Conservation (phyloP, 2,113 vertebrate species). For the Epinephelus fuscoguttatus region DNA sequence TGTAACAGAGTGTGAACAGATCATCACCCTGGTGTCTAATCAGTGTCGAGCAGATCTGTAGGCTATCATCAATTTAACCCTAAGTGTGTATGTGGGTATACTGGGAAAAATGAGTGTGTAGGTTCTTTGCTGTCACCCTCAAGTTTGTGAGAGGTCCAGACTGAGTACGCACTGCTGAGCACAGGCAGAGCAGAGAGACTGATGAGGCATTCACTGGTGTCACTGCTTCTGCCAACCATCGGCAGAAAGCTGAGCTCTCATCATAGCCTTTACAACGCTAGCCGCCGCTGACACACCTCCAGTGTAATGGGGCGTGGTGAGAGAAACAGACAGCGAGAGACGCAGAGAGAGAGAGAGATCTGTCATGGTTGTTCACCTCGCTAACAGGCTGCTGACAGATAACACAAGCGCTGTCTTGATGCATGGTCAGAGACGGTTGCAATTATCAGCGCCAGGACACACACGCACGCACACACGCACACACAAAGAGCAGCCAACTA, state of each 20-base stretch:
- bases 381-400: conserved; percentile 76
- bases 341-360: conserved; percentile 25
- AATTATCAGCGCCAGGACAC: conserved; percentile 38
- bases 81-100: background rate
- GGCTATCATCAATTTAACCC: background rate
- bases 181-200: conserved; percentile 28
- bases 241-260: conserved; percentile 66
- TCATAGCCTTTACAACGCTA: conserved; percentile 23
- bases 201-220: conserved; percentile 59
- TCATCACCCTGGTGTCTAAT: too few relatives aligned
- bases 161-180: conserved; percentile 2
- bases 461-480: conserved; percentile 8
- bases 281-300: conserved; percentile 47
- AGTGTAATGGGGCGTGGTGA: conserved; percentile 69
- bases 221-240: conserved; percentile 52
- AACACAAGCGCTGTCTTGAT: conserved; percentile 55
- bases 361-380: conserved; percentile 70
- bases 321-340: conserved; percentile 37
- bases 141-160: conserved; percentile 10
- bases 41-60: background rate
- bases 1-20: background rate
- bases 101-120: background rate
- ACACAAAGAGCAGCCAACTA: background rate
- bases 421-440: conserved; percentile 51
- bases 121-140: background rate